These are phyloP conservation scores for Sylvietta virens DNA, from an alignment of 2,113 vertebrate genomes.

Conservation along the genomic window DNA sequence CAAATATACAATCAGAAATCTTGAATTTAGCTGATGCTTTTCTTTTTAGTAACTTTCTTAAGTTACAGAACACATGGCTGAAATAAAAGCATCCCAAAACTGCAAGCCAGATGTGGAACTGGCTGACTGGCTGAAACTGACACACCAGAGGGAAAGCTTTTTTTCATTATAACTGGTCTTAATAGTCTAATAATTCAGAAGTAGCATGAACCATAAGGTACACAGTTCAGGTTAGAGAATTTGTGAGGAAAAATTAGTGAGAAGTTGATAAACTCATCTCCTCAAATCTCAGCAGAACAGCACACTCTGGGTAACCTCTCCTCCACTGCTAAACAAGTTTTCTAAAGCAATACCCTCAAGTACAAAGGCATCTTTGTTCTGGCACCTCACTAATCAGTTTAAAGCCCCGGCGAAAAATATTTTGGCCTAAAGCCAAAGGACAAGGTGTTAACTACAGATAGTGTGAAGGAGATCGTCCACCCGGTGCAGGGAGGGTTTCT, in stretches of 20 bases:
- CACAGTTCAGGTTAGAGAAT: neutral
- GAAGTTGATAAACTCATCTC: slow-evolving; percentile 20
- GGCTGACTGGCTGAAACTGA: neutral
- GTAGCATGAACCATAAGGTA: neutral
- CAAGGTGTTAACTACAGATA: slow-evolving; percentile 65
- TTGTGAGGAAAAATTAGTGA: neutral
- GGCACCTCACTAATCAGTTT: slow-evolving; percentile 76
- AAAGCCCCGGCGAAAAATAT: slow-evolving; percentile 64
- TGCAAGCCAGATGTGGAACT: neutral
- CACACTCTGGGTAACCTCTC: slow-evolving; percentile 55
- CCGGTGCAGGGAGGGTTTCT: neutral
- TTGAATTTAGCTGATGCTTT: neutral
- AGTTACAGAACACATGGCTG: neutral
- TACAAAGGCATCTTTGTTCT: slow-evolving; percentile 76
- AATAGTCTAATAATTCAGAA: neutral
- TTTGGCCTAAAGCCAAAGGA: slow-evolving; percentile 62
- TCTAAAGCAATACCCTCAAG: slow-evolving; percentile 41
- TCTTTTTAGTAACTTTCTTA: neutral
- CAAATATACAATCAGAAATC: neutral
- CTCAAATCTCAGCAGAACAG: slow-evolving; percentile 21
- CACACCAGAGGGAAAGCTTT: neutral
- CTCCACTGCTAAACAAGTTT: slow-evolving; percentile 38
- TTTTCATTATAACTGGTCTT: neutral
- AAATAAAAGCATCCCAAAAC: neutral
- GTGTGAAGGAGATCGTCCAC: slow-evolving; percentile 39